Evolutionary conservation across 2,888 invertebrate species (phyloP).

Genomic region (Synergus japonicus): DNA sequence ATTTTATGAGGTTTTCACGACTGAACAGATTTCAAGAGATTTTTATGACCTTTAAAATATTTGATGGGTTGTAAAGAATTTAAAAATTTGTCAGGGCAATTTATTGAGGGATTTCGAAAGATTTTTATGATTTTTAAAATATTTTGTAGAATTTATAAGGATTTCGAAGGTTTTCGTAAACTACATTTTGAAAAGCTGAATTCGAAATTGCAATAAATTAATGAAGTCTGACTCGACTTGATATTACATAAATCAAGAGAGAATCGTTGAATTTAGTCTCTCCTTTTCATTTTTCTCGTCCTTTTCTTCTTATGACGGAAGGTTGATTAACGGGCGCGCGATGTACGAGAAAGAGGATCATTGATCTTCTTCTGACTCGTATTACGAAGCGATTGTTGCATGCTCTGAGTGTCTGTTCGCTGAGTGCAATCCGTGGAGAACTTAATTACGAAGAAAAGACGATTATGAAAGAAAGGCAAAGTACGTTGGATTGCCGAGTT

Average conservation of each 20-base stretch:
- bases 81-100: too few species aligned
- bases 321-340: conserved; percentile 53
- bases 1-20: too few species aligned
- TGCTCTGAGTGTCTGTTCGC: conserved; percentile 51
- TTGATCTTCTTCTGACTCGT: conserved; percentile 52
- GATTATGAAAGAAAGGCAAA: conserved; percentile 53
- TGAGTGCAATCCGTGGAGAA: conserved; percentile 50
- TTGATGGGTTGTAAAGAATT: too few species aligned
- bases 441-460: conserved; percentile 57
- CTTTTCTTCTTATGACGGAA: conserved; percentile 26
- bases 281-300: not conserved
- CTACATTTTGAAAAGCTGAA: not conserved
- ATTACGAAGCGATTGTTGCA: conserved; percentile 52
- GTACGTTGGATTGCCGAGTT: not conserved
- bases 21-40: too few species aligned
- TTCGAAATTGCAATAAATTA: not conserved
- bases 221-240: not conserved
- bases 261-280: not conserved
- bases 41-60: too few species aligned
- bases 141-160: too few species aligned
- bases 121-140: too few species aligned
- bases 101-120: too few species aligned
- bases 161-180: not conserved
- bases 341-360: conserved; percentile 50
- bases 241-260: not conserved